Conservation (phyloP, 2,888 invertebrate species). For the Linnaemya tessellans region DNA sequence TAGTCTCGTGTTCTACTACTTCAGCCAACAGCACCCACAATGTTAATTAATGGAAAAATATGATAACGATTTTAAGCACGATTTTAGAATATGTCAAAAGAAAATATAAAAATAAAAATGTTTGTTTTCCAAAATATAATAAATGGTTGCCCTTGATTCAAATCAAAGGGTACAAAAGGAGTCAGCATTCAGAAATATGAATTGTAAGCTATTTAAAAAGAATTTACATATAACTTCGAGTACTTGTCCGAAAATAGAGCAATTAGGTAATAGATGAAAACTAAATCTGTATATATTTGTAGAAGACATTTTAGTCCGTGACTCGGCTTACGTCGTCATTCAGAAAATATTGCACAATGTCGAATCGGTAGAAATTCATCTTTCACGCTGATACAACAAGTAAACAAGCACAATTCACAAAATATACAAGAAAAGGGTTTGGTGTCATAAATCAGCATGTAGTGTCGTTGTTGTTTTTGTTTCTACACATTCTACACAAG, state of each 20-base stretch:
- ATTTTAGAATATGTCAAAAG: not conserved
- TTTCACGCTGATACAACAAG: slow-evolving; percentile 58
- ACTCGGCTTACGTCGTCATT: not conserved
- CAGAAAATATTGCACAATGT: slow-evolving; percentile 49
- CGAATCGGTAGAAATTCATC: slow-evolving; percentile 43
- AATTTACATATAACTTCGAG: not conserved
- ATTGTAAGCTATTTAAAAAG: not conserved
- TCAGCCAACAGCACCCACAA: too few relatives aligned
- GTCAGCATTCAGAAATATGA: too few relatives aligned
- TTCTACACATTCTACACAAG: not conserved
- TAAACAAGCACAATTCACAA: slow-evolving; percentile 21
- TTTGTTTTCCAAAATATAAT: slow-evolving; percentile 30
- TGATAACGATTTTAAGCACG: too few relatives aligned
- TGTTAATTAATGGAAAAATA: too few relatives aligned
- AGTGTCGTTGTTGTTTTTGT: not conserved
- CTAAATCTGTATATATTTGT: slow-evolving; percentile 60
- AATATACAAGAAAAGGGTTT: slow-evolving; percentile 59
- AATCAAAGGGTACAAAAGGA: slow-evolving; percentile 26
- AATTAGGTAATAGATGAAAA: slow-evolving; percentile 36
- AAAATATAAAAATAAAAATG: slow-evolving; percentile 8
- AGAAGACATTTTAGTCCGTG: not conserved
- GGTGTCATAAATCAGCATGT: slow-evolving; percentile 78
- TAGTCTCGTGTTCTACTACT: too few relatives aligned
- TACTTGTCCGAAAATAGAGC: slow-evolving; percentile 49
- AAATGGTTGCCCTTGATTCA: slow-evolving; percentile 30